phyloP scores from a whole-genome alignment of 1,140 invertebrate species.

The Zaprionus inermis region DNA sequence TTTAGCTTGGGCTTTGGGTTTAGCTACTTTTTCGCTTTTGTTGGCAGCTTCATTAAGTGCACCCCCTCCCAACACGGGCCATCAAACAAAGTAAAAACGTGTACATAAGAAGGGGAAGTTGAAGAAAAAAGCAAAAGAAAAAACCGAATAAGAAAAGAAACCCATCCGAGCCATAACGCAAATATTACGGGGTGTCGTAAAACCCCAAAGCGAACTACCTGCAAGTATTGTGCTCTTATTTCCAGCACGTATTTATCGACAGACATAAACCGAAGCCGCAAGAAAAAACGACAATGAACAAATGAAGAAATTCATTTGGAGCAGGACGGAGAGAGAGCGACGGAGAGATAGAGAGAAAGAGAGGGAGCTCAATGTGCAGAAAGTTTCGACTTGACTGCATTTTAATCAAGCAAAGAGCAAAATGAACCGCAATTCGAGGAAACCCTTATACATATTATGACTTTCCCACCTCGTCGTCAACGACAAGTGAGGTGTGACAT shows the following conservation, averaged over 20 bases:
- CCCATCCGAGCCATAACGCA: constrained; percentile 45
- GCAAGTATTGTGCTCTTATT: constrained; percentile 53
- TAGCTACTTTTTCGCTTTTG: constrained; percentile 27
- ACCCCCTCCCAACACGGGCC: constrained; percentile 11
- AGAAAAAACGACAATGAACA: constrained; percentile 25
- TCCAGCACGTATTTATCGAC: constrained; percentile 63
- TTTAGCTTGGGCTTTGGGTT: constrained; percentile 43
- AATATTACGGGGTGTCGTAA: constrained; percentile 57
- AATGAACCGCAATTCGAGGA: constrained; percentile 42
- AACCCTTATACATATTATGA: constrained; percentile 22
- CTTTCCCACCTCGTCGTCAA: constrained; percentile 17
- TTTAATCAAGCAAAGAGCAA: constrained; percentile 75
- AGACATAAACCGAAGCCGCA: constrained; percentile 24
- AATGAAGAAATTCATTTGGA: constrained; percentile 69
- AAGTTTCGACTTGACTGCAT: constrained; percentile 80
- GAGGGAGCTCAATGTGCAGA: constrained; percentile 39
- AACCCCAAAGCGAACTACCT: constrained; percentile 40
- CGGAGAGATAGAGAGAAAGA: constrained; percentile 15
- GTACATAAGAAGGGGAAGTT: constrained; percentile 1
- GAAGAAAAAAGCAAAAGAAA: background rate
- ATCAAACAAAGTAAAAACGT: constrained; percentile 25
- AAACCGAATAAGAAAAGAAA: constrained; percentile 3
- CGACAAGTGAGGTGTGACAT: background rate
- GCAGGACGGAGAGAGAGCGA: background rate
- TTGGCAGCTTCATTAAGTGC: constrained; percentile 51